Base-by-base conservation (phyloP, 2,113 vertebrate genomes). In the Bolborhynchus lineola region DNA sequence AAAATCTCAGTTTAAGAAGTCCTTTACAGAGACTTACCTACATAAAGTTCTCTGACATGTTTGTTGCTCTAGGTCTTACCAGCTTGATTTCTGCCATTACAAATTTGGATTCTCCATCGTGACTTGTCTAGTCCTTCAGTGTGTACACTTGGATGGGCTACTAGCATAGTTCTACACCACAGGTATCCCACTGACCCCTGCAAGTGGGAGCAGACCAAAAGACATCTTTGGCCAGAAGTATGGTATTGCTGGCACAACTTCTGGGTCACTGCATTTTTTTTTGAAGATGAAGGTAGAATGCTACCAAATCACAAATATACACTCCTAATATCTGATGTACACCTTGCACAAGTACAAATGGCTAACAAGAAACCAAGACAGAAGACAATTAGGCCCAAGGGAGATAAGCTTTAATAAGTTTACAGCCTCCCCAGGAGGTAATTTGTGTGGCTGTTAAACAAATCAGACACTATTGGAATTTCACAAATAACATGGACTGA, bases 381-480 rank as follows among this genome's bases (percentile, higher is more conserved):
- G 62, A 79, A 68, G 10, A 82, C 24, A 90, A 90, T 57, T 69
- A 85, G 33, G 26, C 39, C 41, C 59, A 69, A 68, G 62, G 10
- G 44, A 72, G 24, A 17, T 57, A 72, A 87, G 57, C 62, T 93
- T 85, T 82, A 88, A 72, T 69, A 79, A 93, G 20, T 18, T 25
- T 67, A 15, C 65, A 85, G 62, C 42, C 46, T 94, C 60, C 33
- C 5, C 11, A 3, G 24, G 42, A 87, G 23, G 28, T 57, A 82
- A 82, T 93, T 85, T 80, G n/a, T 80, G 35, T 49, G 91, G 57
- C 44, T 4, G 4, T 80, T 96, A 93, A 85, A 88, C 65, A 79
- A 87, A 93, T 70, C 17, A 91, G 79, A 94, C n/a, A 69, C 63
- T 52, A 49, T 5, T 82, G 86, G 49, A 93, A 91, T 71, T 84